Evolutionary conservation across 2,797 vertebrate genomes (phyloP), one percentile per base, ranked within the genome.

Genomic region (Paguma larvata): DNA sequence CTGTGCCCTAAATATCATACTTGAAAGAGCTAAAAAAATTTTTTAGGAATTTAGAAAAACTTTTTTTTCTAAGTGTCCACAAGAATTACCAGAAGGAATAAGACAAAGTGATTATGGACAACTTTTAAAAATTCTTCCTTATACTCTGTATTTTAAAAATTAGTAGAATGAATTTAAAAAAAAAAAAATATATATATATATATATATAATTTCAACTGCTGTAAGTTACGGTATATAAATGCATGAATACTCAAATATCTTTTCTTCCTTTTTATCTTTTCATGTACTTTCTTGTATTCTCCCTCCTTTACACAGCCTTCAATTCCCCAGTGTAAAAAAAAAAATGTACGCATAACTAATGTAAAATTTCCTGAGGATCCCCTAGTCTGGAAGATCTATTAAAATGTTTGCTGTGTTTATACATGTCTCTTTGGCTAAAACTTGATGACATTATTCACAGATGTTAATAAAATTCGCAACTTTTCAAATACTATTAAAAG

Each of bases 401-500:
- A 73, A 91, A 63, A 63, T 63, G 27, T 30, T 63, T 41, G 83
- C 27, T 89, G 72, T 30, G 27, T 38, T 51, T 30, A 84, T 19
- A 72, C 16, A 27, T 88, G 32, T 73, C 9, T 62, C 65, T 85
- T 67, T 79, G 53, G 77, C 53, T 93, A 25, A 95, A 93, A 79
- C 56, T 79, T 93, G 87, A 73, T 95, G 27, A 67, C 83, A 75
- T 16, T 87, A 96, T 87, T 91, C 34, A 94, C 38, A 62, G 41
- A 96, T 53, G 25, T 82, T 92, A 94, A 92, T 89, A 95, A 95
- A 93, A 27, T 87, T 93, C 53, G 95, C 62, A 70, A 48, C 27
- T 90, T 65, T 94, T 70, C 68, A 86, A 89, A 89, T n/a, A 41
- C 8, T 93, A 51, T 75, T 67, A 82, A 5, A 84, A 95, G 63